Evolutionary conservation across 2,888 invertebrate genomes (phyloP), one percentile per base, ranked within the genome.

Genomic region (Plebejus anna): DNA sequence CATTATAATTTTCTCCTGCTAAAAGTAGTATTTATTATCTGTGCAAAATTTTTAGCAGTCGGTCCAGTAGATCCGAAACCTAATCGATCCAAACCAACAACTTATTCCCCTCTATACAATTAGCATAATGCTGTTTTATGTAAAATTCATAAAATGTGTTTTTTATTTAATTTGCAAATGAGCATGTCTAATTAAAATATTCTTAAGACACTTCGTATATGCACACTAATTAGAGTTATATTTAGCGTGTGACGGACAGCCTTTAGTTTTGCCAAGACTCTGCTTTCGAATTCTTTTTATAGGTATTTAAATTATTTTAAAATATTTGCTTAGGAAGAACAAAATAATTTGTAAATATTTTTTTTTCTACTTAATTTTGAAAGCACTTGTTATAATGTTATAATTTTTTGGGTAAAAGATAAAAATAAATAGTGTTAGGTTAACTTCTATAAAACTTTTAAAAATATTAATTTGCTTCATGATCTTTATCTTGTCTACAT

Each of bases 131-230:
- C 9, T 47, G 9, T 47, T 9, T 47, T 7, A 42, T 42, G 7
- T 9, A 47, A 47, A 47, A 47, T 47, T 47, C 47, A 47, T 47
- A 9, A 42, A 47, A 47, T 42, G 42, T 7, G 42, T 42, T 42
- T 42, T 38, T 42, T 7, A 0, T 42, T 42, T 42, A 42, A 47
- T 32, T 55, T 42, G 28, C 16, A 51, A 9, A n/a, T n/a, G 42
- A 22, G 9, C 73, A 73, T 73, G 73, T 36, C 73, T 73, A 73
- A 73, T 73, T 73, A 16, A 28, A 28, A 73, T 73, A 73, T 73
- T 55, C 22, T 28, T 22, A 47, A 72, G 28, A 72, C 72, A 72
- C 72, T 47, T 72, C 47, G 47, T 36, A 77, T 80, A 79, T 83
- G 83, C 2, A 66, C 32, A 66, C 66, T 66, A 66, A 66, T 66